Base-by-base conservation (phyloP, 2,888 invertebrate genomes). In the Nudaria mundana region DNA sequence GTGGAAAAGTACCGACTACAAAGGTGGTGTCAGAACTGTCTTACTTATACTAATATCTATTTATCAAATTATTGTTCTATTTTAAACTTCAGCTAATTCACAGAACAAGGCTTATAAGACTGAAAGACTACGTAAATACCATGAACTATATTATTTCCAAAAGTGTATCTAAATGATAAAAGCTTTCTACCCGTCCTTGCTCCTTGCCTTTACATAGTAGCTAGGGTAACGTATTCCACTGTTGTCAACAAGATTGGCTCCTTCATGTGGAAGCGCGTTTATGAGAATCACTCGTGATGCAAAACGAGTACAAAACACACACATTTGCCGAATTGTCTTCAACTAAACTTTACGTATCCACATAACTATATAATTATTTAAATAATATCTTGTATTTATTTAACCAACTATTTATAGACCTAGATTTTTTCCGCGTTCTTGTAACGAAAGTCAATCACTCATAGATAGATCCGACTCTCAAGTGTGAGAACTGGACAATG, bases 151-250 rank as follows among this genome's bases (percentile, higher is more conserved):
- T n/a, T n/a, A n/a, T 79, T 80, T 81, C 77, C 82, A 77, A 76
- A 77, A 76, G 79, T 81, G 81, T 78, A 67, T 57, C 54, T 64
- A 76, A 77, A 82, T 76, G 71, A 81, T 74, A 81, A 79, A 81
- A 79, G 85, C 86, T 87, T 85, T 84, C 78, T 80, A 83, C 87
- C 87, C 87, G 87, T 87, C 87, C 87, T 87, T 80, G 77, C 82
- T 83, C 84, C 85, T 86, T 83, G 87, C 86, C 86, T 86, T 85
- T 82, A 82, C 85, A 78, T 77, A 79, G 78, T 84, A 83, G 81
- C 76, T 84, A 85, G 79, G 76, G 76, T 83, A 77, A 77, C 75
- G 70, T 76, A 69, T 70, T 69, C 71, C 74, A 70, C 73, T 71
- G 66, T 73, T 74, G 59, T 67, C 73, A 68, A 72, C 66, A 66